Base-by-base conservation (phyloP, 64 coral and sea anemone genomes). In the Acropora tenuis region DNA sequence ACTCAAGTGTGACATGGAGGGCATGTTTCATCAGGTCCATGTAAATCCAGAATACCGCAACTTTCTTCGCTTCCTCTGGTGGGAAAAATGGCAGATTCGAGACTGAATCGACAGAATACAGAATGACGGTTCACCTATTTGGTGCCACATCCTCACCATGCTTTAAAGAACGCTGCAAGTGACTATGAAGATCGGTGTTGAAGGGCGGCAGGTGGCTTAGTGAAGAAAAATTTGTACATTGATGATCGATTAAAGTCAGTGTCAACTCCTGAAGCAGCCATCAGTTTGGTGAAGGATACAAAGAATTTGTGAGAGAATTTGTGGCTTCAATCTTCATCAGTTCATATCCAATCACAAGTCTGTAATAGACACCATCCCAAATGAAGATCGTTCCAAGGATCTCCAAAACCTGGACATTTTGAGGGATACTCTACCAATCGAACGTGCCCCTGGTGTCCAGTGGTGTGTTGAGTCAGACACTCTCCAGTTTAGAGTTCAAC, bases 31-130 rank as follows among this genome's bases (percentile, higher is more conserved):
- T 30, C 30, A 30, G 30, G 30, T 30, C 30, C 52, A 55, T 55
- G 52, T 55, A 55, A 55, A 12, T 43, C 4, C 4, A 45, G 88
- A 80, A 43, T 57, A 90, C 48, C 52, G 88, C 8, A 61, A 90
- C 58, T 80, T 60, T 61, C 88, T 90, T 58, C 76, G 76, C 57
- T 90, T 90, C 42, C 43, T 90, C 50, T 90, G 88, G 88, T 90
- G 74, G 30, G 40, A 79, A 46, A 77, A 46, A 30, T 69, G 43
- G 58, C 49, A 43, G 52, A 55, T 5, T 55, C 52, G 52, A 55
- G 4, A 55, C 52, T 55, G 52, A 55, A 55, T 9, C 52, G 52
- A 55, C 52, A 9, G 52, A 55, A 55, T 55, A 30, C 30, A 30
- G 30, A 30, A 30, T 30, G 30, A 30, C 30, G 30, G 30, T 30